Evolutionary conservation across 2,797 vertebrate species (phyloP), one percentile per base, ranked within the genome.

Genomic region (Chaenodraco wilsoni): DNA sequence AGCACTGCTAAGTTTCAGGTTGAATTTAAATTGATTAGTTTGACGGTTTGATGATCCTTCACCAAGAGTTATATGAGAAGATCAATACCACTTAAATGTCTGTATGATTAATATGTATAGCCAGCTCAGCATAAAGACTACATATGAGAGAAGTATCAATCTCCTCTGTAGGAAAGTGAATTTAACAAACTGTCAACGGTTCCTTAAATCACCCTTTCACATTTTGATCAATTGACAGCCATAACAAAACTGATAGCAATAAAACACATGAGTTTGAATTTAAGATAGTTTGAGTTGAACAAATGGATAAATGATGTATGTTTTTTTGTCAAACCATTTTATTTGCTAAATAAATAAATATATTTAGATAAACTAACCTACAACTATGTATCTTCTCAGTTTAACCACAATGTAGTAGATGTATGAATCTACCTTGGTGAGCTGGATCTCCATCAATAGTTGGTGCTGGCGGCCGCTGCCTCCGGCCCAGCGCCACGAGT

Each of bases 401-500:
- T 48, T 27, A 1, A 9, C 17, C 27, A 23, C 52, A 33, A 10
- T 33, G 8, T 17, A 27, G 27, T 9, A 0, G 33, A 37, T 37
- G 15, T 45, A 21, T 19, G 12, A 9, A 44, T 23, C 41, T 15
- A 55, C 97, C 95, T 98, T 98, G 63, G 95, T 97, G 58, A 98
- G 95, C 85, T 98, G 96, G 76, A 98, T 97, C 91, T 98, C 97
- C 97, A 98, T 97, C 63, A 98, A 94, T 55, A 96, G 87, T 0
- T 95, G 88, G 83, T 97, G 96, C 78, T 96, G 94, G 45, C 97
- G 91, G 13, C 96, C 95, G 0, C 92, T 93, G 50, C 97, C 97
- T 31, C 97, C 97, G 16, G 94, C 95, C 37, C 93, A 94, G 9
- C 96, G 94, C 97, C 97, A 98, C 0, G 96, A 96, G 88, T 97